phyloP scores from a whole-genome alignment of 2,888 invertebrate genomes.

The Danaus chrysippus region DNA sequence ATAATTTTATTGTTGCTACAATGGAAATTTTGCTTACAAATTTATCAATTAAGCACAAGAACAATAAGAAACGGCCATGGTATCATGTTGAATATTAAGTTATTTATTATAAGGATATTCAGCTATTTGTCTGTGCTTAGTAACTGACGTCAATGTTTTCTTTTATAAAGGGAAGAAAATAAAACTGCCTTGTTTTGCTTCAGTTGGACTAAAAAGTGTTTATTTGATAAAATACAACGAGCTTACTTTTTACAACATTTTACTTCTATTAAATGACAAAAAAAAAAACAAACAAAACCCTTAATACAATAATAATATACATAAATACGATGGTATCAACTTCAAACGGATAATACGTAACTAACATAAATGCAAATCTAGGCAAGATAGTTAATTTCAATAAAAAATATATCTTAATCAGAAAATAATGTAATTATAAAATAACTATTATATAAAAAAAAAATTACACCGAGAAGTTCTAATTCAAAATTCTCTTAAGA shows the following conservation, averaged over 20 bases:
- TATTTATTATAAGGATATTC: too few relatives aligned
- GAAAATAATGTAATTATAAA: constrained; percentile 50
- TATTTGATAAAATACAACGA: constrained; percentile 80
- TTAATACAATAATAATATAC: constrained; percentile 76
- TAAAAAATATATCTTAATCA: constrained; percentile 61
- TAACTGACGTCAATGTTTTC: neutral
- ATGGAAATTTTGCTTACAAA: too few relatives aligned
- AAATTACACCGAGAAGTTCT: constrained; percentile 68
- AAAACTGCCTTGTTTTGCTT: constrained; percentile 72
- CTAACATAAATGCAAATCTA: constrained; percentile 78
- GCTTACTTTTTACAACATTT: constrained; percentile 80
- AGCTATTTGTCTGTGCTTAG: too few relatives aligned
- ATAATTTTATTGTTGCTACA: neutral
- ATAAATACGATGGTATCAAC: constrained; percentile 78
- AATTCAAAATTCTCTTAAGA: constrained; percentile 70
- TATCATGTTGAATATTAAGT: too few relatives aligned
- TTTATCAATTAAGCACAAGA: too few relatives aligned
- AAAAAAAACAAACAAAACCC: constrained; percentile 76
- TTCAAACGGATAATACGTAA: constrained; percentile 72
- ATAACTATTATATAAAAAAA: constrained; percentile 52
- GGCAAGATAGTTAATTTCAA: constrained; percentile 73
- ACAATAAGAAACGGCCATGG: too few relatives aligned
- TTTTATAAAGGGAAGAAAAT: constrained; percentile 39
- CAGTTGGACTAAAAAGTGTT: constrained; percentile 80
- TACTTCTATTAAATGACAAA: constrained; percentile 78